These are phyloP conservation scores for Oophaga sylvatica DNA, from an alignment of 2,797 vertebrate species.

Conservation along the genomic window DNA sequence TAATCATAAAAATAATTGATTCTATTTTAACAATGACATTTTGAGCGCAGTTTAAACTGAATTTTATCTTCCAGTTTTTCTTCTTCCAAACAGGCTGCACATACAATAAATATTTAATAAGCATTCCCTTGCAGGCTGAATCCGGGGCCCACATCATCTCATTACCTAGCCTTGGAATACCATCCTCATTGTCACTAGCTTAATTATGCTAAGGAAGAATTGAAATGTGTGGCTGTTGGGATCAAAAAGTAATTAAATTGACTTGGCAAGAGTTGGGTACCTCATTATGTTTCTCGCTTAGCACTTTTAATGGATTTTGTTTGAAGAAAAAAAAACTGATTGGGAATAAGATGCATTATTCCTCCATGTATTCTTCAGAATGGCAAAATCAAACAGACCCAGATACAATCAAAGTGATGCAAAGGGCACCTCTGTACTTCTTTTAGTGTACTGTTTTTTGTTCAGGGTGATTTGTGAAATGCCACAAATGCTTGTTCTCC, in stretches of 20 bases:
- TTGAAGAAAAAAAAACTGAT: constrained; percentile 64
- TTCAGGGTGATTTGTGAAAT: constrained; percentile 45
- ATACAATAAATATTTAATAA: constrained; percentile 86
- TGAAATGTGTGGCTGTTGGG: constrained; percentile 77
- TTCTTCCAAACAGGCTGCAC: constrained; percentile 74
- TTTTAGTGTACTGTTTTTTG: constrained; percentile 30
- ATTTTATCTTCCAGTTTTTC: constrained; percentile 74
- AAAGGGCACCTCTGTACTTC: constrained; percentile 33
- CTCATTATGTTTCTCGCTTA: constrained; percentile 83
- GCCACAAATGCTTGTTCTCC: constrained; percentile 32
- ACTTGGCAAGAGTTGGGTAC: constrained; percentile 79
- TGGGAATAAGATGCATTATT: constrained; percentile 67
- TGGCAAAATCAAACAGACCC: constrained; percentile 36
- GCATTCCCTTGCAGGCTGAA: constrained; percentile 78
- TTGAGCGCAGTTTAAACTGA: constrained; percentile 70
- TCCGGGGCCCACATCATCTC: constrained; percentile 78
- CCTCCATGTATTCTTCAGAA: constrained; percentile 64
- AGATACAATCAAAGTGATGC: constrained; percentile 41
- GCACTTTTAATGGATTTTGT: constrained; percentile 75
- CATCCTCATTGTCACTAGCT: constrained; percentile 81
- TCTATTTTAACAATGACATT: constrained; percentile 74
- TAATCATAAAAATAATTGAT: constrained; percentile 61
- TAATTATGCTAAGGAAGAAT: constrained; percentile 83
- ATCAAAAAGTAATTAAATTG: constrained; percentile 86
- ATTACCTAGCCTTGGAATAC: constrained; percentile 81